These are phyloP conservation scores for Hypotaenidia philippensis DNA, from an alignment of 2,797 vertebrate genomes.

Conservation along the genomic window DNA sequence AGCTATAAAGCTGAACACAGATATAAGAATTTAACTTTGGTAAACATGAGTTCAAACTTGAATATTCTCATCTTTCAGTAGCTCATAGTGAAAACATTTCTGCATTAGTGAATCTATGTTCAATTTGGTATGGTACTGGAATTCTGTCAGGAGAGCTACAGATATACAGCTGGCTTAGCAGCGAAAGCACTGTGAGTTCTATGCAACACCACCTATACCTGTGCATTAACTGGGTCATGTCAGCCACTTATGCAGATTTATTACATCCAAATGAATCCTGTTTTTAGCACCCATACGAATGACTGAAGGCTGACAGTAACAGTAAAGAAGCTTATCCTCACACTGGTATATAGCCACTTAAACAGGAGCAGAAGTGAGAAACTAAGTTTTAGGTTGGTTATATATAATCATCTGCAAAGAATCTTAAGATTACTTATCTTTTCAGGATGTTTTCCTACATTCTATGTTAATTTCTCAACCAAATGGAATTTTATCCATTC, in stretches of 20 bases:
- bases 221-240: neutral
- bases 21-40: accelerated
- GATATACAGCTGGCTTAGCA: neutral
- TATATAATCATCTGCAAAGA: neutral
- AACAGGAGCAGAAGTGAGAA: neutral
- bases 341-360: neutral
- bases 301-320: neutral
- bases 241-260: neutral
- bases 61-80: neutral
- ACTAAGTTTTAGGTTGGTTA: neutral
- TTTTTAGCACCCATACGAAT: neutral
- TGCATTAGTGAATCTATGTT: neutral
- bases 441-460: neutral
- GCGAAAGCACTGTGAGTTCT: neutral
- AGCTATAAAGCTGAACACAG: neutral
- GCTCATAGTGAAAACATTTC: neutral
- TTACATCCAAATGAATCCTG: neutral
- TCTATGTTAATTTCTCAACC: neutral
- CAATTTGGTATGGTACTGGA: neutral
- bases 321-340: neutral
- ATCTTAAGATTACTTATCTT: neutral
- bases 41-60: neutral
- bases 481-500: neutral
- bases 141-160: neutral
- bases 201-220: neutral